Evolutionary conservation across 2,888 invertebrate species (phyloP), one percentile per base, ranked within the genome.

Genomic region (Caenorhabditis plicata): DNA sequence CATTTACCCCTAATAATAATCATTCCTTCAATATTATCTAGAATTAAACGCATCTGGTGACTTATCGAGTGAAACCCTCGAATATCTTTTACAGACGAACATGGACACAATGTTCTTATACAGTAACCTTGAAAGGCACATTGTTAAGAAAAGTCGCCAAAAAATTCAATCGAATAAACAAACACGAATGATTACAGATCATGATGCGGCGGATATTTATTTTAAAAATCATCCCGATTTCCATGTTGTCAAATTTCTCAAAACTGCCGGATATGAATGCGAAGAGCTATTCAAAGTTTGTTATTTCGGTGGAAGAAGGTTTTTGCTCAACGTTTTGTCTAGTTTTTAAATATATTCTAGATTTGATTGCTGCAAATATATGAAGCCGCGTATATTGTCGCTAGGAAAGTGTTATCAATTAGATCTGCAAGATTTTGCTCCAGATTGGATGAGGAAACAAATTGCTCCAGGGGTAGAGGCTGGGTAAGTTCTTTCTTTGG

Each of bases 401-500:
- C 71, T 77, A 36, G 77, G 77, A 9, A 69, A 66, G 13, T 77
- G 77, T 41, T 73, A 68, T 51, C 65, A 64, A 29, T 31, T 76
- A 4, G 65, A 72, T 35, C 57, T 74, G 25, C 54, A 53, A 38
- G 50, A 60, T 15, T 29, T 68, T 13, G 63, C 58, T 13, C 64
- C 65, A 4, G 52, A 60, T 23, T 78, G 75, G 74, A 55, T 77
- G 65, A 54, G 62, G 29, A 61, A 64, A 40, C 77, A 77, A 43
- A 63, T 64, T 20, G 62, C 74, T 7, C 65, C 73, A 19, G 77
- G 77, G 17, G 74, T 72, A 19, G 69, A 68, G 44, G 63, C 73
- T 23, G 76, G 76, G 60, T 69, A 25, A 22, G 53, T 41, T 25
- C 26, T 3, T 19, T n/a, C n/a, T 15, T 35, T 33, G 17, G 20